Base-by-base conservation (phyloP, 2,797 vertebrate genomes). In the Margarornis squamiger region DNA sequence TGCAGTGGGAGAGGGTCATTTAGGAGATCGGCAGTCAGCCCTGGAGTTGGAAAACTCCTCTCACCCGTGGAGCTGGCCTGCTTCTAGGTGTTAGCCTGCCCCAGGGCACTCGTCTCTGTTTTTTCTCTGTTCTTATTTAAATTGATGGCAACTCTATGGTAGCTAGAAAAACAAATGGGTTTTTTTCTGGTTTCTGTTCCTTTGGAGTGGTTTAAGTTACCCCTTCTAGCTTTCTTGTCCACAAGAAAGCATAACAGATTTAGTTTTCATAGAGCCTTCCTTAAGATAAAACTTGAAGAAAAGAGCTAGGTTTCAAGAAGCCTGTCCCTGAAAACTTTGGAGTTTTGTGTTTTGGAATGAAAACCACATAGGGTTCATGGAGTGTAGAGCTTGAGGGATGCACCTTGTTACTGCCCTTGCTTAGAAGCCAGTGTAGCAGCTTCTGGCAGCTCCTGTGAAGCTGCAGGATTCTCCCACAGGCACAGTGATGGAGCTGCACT, bases 401-500 rank as follows among this genome's bases (percentile, higher is more conserved):
- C 68, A 10, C 71, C 71, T 41, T 55, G 54, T 71, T 26, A 8
- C 27, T 65, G n/a, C 51, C 4, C 3, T 38, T 39, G 5, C 45
- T 63, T 19, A 10, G 73, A 38, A 63, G 78, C 18, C 70, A 38
- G 41, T 9, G 48, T 32, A 49, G 24, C 36, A 52, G 43, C 87
- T 51, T 23, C n/a, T 6, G n/a, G 72, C 45, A 7, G 5, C 26
- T 65, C 52, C 66, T 36, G 34, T 10, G 10, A 12, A 52, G 49
- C 38, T 0, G 1, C 18, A 5, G 57, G 36, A 41, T 83, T 66
- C 49, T 76, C 36, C 75, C 1, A 3, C 1, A 6, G 75, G 36
- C 43, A 7, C 5, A 3, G 57, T 1, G 11, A 2, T 0, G 1
- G 2, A 58, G 32, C 76, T 24, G 55, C 21, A 3, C 15, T 2